Conservation (phyloP, 2,113 vertebrate genomes). For the Lepus americanus region DNA sequence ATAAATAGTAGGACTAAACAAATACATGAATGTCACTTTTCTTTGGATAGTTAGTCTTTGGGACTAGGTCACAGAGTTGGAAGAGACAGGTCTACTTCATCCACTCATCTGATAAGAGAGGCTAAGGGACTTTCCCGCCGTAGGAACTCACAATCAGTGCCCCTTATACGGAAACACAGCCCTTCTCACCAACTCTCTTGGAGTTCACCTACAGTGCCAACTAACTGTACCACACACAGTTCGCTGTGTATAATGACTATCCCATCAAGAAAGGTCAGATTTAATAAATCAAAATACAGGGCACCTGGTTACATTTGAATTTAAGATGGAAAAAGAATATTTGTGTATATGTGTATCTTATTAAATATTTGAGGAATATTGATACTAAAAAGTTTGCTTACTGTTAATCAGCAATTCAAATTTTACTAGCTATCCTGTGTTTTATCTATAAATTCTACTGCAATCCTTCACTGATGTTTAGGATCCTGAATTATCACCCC, state of each 20-base stretch:
- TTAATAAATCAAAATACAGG: background rate
- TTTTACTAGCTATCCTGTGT: background rate
- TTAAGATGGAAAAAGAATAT: background rate
- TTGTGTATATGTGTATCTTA: background rate
- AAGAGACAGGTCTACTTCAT: background rate
- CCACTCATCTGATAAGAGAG: no score
- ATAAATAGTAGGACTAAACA: background rate
- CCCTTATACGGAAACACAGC: no score
- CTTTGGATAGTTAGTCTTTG: background rate
- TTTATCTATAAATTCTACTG: background rate
- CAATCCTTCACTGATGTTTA: background rate
- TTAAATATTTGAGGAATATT: background rate
- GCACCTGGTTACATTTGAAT: background rate
- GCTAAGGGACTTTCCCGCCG: background rate
- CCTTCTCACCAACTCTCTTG: background rate
- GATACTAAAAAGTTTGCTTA: background rate
- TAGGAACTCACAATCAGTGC: background rate
- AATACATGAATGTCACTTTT: background rate
- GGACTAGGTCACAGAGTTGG: background rate
- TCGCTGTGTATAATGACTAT: background rate
- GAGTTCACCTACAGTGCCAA: background rate
- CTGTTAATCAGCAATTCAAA: background rate
- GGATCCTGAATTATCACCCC: background rate
- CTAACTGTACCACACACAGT: fast-evolving
- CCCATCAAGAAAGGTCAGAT: no score